Evolutionary conservation across 1,140 invertebrate genomes (phyloP).

Genomic region (Schlechtendalia chinensis): DNA sequence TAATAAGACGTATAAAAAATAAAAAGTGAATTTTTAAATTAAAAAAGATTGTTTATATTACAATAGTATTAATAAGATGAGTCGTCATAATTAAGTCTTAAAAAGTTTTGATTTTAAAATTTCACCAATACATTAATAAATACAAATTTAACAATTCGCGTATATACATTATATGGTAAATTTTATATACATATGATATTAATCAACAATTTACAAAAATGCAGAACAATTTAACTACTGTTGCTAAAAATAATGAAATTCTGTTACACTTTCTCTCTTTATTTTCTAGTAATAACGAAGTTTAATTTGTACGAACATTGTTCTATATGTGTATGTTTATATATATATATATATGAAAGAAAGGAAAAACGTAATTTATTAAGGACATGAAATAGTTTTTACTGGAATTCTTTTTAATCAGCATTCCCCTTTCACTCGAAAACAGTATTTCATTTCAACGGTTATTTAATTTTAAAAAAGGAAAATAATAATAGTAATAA

Average conservation of each 20-base stretch:
- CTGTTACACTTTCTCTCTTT: neutral
- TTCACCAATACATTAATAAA: too few species aligned
- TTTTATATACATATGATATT: conserved; percentile 9
- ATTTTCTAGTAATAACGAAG: conserved; percentile 21
- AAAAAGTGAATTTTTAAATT: too few species aligned
- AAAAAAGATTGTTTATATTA: too few species aligned
- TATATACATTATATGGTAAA: neutral
- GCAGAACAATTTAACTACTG: conserved; percentile 13
- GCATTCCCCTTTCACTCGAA: neutral
- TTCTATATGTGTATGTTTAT: neutral
- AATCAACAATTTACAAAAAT: conserved; percentile 8
- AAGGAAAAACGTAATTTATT: conserved; percentile 27
- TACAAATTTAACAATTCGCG: too few species aligned
- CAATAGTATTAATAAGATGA: too few species aligned
- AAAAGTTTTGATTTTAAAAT: too few species aligned
- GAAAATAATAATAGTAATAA: neutral
- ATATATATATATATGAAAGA: conserved; percentile 3
- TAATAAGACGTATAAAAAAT: too few species aligned
- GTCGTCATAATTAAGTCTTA: too few species aligned
- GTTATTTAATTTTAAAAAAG: conserved; percentile 32
- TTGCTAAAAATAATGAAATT: conserved; percentile 25
- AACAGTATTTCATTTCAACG: conserved; percentile 36
- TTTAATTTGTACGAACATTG: conserved; percentile 34
- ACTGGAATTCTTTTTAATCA: conserved; percentile 37
- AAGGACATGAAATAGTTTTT: conserved; percentile 25